Evolutionary conservation across 2,797 vertebrate genomes (phyloP), one percentile per base, ranked within the genome.

Genomic region (Rallus crepitans): DNA sequence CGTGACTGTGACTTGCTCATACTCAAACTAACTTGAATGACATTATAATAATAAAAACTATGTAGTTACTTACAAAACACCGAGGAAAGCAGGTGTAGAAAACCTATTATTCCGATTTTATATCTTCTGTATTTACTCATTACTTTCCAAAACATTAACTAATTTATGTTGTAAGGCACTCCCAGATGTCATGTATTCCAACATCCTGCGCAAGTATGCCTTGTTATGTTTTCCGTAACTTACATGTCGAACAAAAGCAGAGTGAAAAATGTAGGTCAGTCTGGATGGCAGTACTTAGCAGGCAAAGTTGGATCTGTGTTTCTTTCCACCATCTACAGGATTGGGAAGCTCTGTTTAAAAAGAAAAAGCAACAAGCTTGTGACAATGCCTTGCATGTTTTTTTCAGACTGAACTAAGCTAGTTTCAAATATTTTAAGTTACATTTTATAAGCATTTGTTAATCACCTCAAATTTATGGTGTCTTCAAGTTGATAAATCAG

Each of bases 401-500:
- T 52, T 25, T 3, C 3, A 13, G 30, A 66, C 3, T 71, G 94
- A 91, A 73, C 8, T 6, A 56, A 70, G 60, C 27, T 66, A n/a
- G 25, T 81, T 81, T 81, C 40, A 81, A 80, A 75, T 39, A 56
- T 55, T 12, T 17, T 53, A 63, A 47, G 15, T 11, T 12, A 82
- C 66, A 42, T 52, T 66, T 70, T 55, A 8, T 45, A 69, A 45
- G 15, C 4, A 45, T 70, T 79, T 72, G 13, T 55, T 66, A 15
- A 53, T 91, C 7, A n/a, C 28, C 59, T 70, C 25, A 66, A 18
- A 65, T 61, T 64, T 65, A 69, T 64, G 7, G 21, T 59, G 11
- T 69, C 37, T 6, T 88, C 35, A 35, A 72, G 24, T 42, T 77
- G 31, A 83, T 65, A 78, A 93, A 75, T 63, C n/a, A 76, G 91